phyloP scores from a whole-genome alignment of 2,888 invertebrate species.

The Rhagophthalmus giganteus region DNA sequence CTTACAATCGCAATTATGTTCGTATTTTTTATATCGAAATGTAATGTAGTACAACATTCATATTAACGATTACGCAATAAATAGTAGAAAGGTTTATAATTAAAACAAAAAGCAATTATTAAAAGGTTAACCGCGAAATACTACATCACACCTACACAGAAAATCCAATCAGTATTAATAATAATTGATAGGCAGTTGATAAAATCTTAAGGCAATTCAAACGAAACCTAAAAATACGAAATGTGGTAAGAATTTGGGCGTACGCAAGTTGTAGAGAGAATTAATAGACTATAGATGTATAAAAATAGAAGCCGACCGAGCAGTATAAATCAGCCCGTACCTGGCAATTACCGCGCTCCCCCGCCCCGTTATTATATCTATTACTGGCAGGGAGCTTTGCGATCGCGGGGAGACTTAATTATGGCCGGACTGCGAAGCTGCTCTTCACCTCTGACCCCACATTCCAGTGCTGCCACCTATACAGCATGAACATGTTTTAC shows the following conservation, averaged over 20 bases:
- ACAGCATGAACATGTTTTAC: constrained; percentile 45
- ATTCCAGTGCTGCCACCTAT: constrained; percentile 54
- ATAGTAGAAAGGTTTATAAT: constrained; percentile 13
- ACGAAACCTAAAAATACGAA: constrained; percentile 21
- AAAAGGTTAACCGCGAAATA: constrained; percentile 27
- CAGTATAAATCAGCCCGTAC: constrained; percentile 55
- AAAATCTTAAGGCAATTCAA: constrained; percentile 33
- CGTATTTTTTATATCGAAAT: too few species aligned
- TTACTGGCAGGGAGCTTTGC: constrained; percentile 55
- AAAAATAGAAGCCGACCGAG: constrained; percentile 43
- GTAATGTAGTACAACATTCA: constrained; percentile 6
- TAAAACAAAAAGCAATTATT: constrained; percentile 24
- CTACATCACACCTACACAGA: constrained; percentile 41
- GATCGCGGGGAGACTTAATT: constrained; percentile 56
- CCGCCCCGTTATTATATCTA: constrained; percentile 58
- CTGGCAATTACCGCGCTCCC: constrained; percentile 54
- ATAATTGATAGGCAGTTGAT: constrained; percentile 17
- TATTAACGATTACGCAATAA: constrained; percentile 18
- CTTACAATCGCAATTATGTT: too few species aligned
- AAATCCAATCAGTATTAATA: constrained; percentile 33
- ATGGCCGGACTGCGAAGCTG: constrained; percentile 51
- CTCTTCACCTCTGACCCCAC: constrained; percentile 55
- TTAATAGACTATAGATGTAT: constrained; percentile 40
- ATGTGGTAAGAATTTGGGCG: constrained; percentile 36
- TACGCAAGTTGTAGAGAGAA: constrained; percentile 35